Base-by-base conservation (phyloP, 2,797 vertebrate species). In the Tragelaphus oryx region DNA sequence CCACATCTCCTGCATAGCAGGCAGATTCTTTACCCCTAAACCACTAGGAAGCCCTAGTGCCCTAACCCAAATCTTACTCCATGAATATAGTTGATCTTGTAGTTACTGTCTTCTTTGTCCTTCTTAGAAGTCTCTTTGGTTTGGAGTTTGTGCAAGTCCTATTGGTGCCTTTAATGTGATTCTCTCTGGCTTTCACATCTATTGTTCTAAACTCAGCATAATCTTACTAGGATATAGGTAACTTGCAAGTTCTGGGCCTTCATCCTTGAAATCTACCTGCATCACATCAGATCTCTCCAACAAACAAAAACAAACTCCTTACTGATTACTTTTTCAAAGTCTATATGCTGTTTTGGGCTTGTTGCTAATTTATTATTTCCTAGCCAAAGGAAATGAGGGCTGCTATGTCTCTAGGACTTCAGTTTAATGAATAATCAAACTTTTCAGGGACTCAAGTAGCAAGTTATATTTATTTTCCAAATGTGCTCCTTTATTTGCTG, bases 141-240 rank as follows among this genome's bases (percentile, higher is more conserved):
- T 84, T 52, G 50, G 37, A 50, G 33, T 84, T 84, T 24, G 46
- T 55, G 48, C 17, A 78, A 83, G 57, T 76, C 55, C 86, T 89
- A 9, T 46, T 89, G 46, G 12, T 62, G 17, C 48, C 55, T 84
- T 94, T 78, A 80, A 65, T 50, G 50, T 94, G 87, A 76, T 76
- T 76, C 16, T 82, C 33, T 83, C 62, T 93, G 52, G 60, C 28
- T 88, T 6, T 84, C 37, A 55, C 13, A 57, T 48, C n/a, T 44
- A n/a, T 89, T 94, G 26, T 76, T 89, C 80, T 78, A 94, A 78
- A 78, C 59, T 94, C 30, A 65, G 30, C 59, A 24, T 89, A 84
- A 71, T 89, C 30, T 84, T 78, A 89, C 13, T 48, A 84, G n/a
- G 48, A 65, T 78, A 30, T 33, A 89, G 17, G 57, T 93, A 76